Conservation (phyloP, 2,888 invertebrate genomes). For the Eupithecia inturbata region DNA sequence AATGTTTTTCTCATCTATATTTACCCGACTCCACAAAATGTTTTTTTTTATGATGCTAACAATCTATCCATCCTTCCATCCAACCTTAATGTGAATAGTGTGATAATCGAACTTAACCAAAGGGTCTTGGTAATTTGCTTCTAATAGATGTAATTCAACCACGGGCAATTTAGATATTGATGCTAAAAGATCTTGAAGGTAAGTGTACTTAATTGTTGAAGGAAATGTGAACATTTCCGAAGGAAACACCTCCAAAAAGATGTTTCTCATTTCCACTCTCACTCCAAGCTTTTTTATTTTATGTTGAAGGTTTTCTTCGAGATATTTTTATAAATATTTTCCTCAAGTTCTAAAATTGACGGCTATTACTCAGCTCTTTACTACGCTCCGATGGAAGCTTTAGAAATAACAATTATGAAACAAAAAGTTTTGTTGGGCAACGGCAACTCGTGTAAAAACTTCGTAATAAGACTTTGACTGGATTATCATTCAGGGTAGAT, state of each 20-base stretch:
- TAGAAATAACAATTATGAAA: conserved; percentile 41
- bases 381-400: conserved; percentile 37
- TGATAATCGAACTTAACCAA: too few relatives aligned
- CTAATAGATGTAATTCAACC: neutral
- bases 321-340: conserved; percentile 34
- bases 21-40: too few relatives aligned
- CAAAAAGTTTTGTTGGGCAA: conserved; percentile 37
- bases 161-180: neutral
- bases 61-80: too few relatives aligned
- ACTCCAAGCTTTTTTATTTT: conserved; percentile 19
- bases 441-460: conserved; percentile 32
- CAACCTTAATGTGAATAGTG: too few relatives aligned
- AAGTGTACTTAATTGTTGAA: neutral
- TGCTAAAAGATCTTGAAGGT: neutral
- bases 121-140: neutral
- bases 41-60: too few relatives aligned
- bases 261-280: conserved; percentile 10
- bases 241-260: conserved; percentile 5
- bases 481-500: conserved; percentile 39
- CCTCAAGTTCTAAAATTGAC: conserved; percentile 35
- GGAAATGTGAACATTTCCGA: neutral
- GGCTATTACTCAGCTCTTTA: conserved; percentile 41
- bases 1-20: too few relatives aligned
- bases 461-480: conserved; percentile 44
- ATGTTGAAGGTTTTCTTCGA: conserved; percentile 18